Evolutionary conservation across 2,113 vertebrate genomes (phyloP), one percentile per base, ranked within the genome.

Genomic region (Channa argus): DNA sequence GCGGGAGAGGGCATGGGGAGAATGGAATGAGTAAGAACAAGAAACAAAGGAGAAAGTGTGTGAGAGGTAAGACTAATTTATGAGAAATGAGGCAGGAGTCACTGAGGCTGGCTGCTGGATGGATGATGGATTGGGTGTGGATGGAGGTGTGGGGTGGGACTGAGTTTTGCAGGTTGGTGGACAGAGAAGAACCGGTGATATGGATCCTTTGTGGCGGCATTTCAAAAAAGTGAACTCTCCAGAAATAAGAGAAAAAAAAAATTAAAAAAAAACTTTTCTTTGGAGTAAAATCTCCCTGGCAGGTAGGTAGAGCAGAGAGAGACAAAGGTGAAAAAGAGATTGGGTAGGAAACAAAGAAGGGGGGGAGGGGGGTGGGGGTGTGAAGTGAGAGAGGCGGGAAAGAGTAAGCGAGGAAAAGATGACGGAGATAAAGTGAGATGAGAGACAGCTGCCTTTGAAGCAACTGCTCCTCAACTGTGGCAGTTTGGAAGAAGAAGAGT

Each of bases 61-160:
- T 80, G 91, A 91, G 88, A 86, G 85, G 90, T 89, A 90, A 76
- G 90, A 88, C 88, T 91, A 88, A 93, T 92, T 92, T 85, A 89
- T 90, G 89, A 91, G 88, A 91, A 88, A 89, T 88, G 88, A 90
- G 87, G 81, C 83, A 70, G 82, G 88, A 88, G 82, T 86, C 67
- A 3, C 75, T 56, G 82, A 82, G 80, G 86, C 84, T 79, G 79
- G 63, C 86, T 88, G 87, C 79, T 77, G 73, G 73, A 87, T 83
- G 83, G 85, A 83, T 90, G 88, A 90, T 90, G 84, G 84, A 90
- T 90, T 73, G 86, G 85, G 80, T 55, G 74, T 76, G 71, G 74
- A 71, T 41, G 82, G 78, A 6, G 60, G 79, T 34, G 14, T n/a
- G 38, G 43, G 53, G 45, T 10, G 46, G 78, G 60, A 50, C 33